phyloP scores from a whole-genome alignment of 1,140 invertebrate species.

The Pentalonia nigronervosa region DNA sequence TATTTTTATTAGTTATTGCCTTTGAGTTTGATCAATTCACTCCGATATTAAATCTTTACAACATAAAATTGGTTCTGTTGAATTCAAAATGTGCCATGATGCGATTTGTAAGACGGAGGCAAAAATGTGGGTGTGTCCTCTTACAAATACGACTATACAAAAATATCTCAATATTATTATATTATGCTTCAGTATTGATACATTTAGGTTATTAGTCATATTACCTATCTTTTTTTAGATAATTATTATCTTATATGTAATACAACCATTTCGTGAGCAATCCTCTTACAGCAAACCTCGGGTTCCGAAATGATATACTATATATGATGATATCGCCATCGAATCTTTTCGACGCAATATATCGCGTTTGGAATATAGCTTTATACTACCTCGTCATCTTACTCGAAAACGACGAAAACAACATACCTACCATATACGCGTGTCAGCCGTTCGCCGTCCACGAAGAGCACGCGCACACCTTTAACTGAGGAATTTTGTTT shows the following conservation, averaged over 20 bases:
- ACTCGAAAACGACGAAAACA: neutral
- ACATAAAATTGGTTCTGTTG: neutral
- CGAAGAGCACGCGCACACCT: slow-evolving; percentile 35
- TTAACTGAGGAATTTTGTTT: slow-evolving; percentile 49
- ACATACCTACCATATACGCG: neutral
- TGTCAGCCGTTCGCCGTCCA: neutral
- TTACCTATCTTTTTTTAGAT: neutral
- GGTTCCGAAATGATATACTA: neutral
- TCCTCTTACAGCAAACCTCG: neutral
- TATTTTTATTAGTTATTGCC: neutral
- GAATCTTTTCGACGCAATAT: neutral
- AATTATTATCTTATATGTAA: neutral
- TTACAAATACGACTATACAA: no score
- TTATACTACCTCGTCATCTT: neutral
- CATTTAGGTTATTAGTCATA: neutral
- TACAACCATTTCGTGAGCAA: neutral
- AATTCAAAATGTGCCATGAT: neutral
- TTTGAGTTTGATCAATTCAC: neutral
- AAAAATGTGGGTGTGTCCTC: neutral
- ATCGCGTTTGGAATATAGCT: neutral
- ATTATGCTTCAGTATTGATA: neutral
- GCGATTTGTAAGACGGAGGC: neutral
- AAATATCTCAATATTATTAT: neutral
- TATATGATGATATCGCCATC: neutral
- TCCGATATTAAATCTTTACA: no score